Base-by-base conservation (phyloP, 2,113 vertebrate species). In the Cololabis saira region DNA sequence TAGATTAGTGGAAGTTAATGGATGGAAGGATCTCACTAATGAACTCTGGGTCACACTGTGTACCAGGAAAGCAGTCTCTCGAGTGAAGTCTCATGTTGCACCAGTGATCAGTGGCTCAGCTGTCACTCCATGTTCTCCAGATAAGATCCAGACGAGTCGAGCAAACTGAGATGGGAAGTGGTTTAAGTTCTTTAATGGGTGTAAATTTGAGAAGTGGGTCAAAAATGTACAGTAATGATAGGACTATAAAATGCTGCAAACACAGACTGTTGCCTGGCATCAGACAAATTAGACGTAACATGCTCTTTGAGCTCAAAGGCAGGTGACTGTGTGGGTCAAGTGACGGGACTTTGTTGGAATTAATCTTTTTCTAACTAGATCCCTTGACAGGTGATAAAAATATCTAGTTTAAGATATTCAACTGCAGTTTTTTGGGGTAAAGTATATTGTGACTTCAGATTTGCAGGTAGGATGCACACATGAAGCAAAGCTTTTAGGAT, bases 221-320 rank as follows among this genome's bases (percentile, higher is more conserved):
- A 27, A 27, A n/a, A 27, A 27, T 27, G 24, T 11, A 16, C 13
- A 11, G 37, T 57, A 19, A 22, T 37, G n/a, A 55, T 8, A 33
- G 33, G 52, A 33, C 52, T n/a, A n/a, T 33, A 5, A 30, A 40
- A 37, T 2, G 52, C 30, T 57, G 40, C 40, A 57, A 47, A 8
- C 16, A 27, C 42, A 12, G 3, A 19, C 40, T 16, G 40, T 21
- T n/a, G 41, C n/a, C 56, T 19, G n/a, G 18, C 27, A 47, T 60
- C 10, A 37, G 19, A 15, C 44, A 17, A 60, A 59, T 27, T 3
- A 57, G 37, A 57, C 13, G 9, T 16, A 54, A 24, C 52, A 21
- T 58, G 40, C 43, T 58, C 13, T 22, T 6, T 9, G n/a, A 22
- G 37, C 30, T 56, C 13, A 42, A 57, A 57, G 40, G 55, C 55